A percentile compares a stretch with the other conserved stretches of the same genome.
These are phyloP conservation scores for Orchesellides sinensis DNA, from an alignment of 2,888 invertebrate species.

Conservation along the genomic window DNA sequence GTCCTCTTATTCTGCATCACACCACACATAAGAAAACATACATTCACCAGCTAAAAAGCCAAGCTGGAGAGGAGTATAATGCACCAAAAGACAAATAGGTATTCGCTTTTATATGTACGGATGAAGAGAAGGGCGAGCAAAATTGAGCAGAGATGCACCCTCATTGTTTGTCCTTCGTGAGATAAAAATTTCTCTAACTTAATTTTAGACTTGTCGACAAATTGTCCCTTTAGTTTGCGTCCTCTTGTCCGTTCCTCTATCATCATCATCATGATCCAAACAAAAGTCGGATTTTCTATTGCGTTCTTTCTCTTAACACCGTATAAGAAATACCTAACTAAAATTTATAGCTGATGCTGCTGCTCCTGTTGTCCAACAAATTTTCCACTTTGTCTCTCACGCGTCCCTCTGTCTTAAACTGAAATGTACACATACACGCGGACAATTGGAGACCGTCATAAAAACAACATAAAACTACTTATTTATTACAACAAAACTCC, in stretches of 20 bases:
- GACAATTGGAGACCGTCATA: not conserved
- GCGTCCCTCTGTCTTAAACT: not conserved
- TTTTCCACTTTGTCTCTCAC: slow-evolving; percentile 10
- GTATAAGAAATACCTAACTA: too few species aligned
- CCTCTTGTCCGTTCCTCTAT: slow-evolving; percentile 19
- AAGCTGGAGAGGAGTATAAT: too few species aligned
- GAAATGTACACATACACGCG: too few species aligned
- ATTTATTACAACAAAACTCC: not conserved
- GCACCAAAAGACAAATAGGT: too few species aligned
- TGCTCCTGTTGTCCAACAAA: slow-evolving; percentile 14
- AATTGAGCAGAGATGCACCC: slow-evolving; percentile 67
- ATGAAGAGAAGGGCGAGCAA: slow-evolving; percentile 30
- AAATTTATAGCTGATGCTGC: too few species aligned
- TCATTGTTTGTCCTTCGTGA: slow-evolving; percentile 74
- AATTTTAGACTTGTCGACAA: slow-evolving; percentile 68
- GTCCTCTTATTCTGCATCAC: not conserved
- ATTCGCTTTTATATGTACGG: too few species aligned
- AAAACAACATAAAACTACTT: not conserved
- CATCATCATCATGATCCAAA: slow-evolving; percentile 11
- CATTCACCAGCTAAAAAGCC: too few species aligned
- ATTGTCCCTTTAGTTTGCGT: slow-evolving; percentile 38
- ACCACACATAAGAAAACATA: too few species aligned
- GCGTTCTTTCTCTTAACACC: too few species aligned
- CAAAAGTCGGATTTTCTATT: too few species aligned
- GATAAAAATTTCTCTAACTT: slow-evolving; percentile 67